Percentiles rank a stretch among this genome's conserved stretches.
These are phyloP conservation scores for Trichomalopsis sarcophagae DNA, from an alignment of 1,140 invertebrate species.

Conservation along the genomic window DNA sequence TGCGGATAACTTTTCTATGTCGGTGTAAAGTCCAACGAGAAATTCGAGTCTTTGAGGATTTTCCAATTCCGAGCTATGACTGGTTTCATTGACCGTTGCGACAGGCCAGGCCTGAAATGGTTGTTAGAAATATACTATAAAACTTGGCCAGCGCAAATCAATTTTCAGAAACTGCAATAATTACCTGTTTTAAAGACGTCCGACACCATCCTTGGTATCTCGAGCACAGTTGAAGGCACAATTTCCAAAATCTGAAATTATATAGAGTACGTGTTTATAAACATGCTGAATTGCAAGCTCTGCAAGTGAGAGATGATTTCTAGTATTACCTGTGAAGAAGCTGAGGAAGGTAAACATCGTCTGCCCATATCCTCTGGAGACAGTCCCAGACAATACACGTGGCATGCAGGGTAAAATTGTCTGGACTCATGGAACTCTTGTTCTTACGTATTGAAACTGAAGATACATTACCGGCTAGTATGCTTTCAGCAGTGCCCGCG, in stretches of 20 bases:
- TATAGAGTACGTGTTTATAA: conserved; percentile 14
- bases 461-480: conserved; percentile 73
- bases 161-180: conserved; percentile 41
- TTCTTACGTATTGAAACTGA: conserved; percentile 63
- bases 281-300: conserved; percentile 12
- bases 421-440: conserved; percentile 58
- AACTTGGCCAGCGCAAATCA: conserved; percentile 10
- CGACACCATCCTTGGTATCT: conserved; percentile 84
- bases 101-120: conserved; percentile 60
- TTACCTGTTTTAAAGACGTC: conserved; percentile 69
- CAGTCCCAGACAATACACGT: conserved; percentile 77
- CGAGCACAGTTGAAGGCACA: conserved; percentile 87
- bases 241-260: conserved; percentile 86
- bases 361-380: conserved; percentile 82
- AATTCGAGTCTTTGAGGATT: conserved; percentile 67
- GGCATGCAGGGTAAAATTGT: conserved; percentile 74
- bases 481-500: conserved; percentile 80
- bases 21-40: conserved; percentile 73
- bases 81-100: conserved; percentile 59
- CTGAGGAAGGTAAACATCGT: conserved; percentile 83
- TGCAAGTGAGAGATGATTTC: neutral
- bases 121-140: conserved; percentile 8
- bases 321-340: conserved; percentile 77
- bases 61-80: conserved; percentile 56
- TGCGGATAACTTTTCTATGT: conserved; percentile 69